These are phyloP conservation scores for Manduca sexta DNA, from an alignment of 1,140 invertebrate species.

Conservation along the genomic window DNA sequence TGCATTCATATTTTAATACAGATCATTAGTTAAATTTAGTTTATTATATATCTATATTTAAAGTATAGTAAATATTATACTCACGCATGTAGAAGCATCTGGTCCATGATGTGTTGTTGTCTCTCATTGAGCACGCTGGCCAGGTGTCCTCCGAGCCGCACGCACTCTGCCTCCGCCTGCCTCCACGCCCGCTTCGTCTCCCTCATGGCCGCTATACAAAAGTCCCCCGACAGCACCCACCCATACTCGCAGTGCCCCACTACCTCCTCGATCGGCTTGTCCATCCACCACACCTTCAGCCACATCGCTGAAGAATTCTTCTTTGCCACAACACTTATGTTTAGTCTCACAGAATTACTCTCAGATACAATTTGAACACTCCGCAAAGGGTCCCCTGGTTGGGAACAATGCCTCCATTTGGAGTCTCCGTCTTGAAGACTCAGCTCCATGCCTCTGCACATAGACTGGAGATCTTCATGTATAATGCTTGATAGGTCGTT, in stretches of 20 bases:
- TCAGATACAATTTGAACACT: slow-evolving; percentile 75
- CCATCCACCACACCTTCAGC: slow-evolving; percentile 70
- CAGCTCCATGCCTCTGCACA: slow-evolving; percentile 72
- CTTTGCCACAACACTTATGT: slow-evolving; percentile 51
- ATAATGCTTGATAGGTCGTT: slow-evolving; percentile 46
- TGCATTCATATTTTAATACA: too few relatives aligned
- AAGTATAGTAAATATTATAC: slow-evolving; percentile 15
- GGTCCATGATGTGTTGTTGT: slow-evolving; percentile 76
- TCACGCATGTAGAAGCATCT: slow-evolving; percentile 76
- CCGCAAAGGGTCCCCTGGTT: slow-evolving; percentile 68
- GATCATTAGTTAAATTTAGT: too few relatives aligned
- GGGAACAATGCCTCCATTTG: slow-evolving; percentile 74
- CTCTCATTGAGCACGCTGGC: slow-evolving; percentile 76
- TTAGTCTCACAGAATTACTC: slow-evolving; percentile 70
- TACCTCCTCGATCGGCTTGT: slow-evolving; percentile 72
- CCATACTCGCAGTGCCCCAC: slow-evolving; percentile 77
- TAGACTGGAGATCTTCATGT: slow-evolving; percentile 41
- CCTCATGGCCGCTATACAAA: slow-evolving; percentile 77
- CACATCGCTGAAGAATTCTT: slow-evolving; percentile 57
- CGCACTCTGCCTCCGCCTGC: slow-evolving; percentile 78
- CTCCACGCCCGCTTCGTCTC: slow-evolving; percentile 74
- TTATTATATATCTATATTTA: too few relatives aligned
- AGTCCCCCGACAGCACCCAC: slow-evolving; percentile 75
- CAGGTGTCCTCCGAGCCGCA: slow-evolving; percentile 77
- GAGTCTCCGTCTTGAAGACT: slow-evolving; percentile 72